phyloP scores from a whole-genome alignment of 2,888 invertebrate species.

The Suillia variegata region DNA sequence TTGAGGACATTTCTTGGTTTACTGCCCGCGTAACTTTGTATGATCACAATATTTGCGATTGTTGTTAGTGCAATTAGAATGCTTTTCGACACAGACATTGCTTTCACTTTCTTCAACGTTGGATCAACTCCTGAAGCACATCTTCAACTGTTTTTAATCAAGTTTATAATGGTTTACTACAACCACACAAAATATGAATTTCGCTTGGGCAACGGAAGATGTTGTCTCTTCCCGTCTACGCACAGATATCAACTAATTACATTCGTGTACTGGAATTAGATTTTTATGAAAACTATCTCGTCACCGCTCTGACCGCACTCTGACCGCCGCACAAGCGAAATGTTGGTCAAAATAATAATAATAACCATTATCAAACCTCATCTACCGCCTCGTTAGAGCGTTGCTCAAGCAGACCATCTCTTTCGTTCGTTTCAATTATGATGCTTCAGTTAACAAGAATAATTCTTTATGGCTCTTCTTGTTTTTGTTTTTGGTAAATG shows the following conservation, averaged over 20 bases:
- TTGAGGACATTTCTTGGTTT: constrained; percentile 35
- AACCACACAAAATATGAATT: too few relatives aligned
- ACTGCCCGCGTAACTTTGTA: neutral
- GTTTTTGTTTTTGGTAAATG: neutral
- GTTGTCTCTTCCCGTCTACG: neutral
- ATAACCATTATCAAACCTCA: neutral
- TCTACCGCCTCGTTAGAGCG: neutral
- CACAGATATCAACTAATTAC: neutral
- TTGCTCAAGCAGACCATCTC: neutral
- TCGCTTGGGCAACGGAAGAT: neutral
- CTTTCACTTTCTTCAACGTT: neutral
- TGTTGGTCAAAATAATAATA: too few relatives aligned
- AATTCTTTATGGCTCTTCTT: neutral
- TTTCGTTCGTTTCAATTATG: neutral
- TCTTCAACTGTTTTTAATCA: too few relatives aligned
- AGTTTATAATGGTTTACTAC: too few relatives aligned
- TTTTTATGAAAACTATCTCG: neutral
- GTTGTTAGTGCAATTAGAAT: neutral
- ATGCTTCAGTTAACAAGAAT: neutral
- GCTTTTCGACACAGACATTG: neutral
- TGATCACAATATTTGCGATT: neutral
- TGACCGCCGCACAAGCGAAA: too few relatives aligned
- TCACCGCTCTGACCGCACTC: neutral
- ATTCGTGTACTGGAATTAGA: neutral
- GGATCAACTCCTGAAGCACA: neutral